These are phyloP conservation scores for Aulostomus chinensis DNA, from an alignment of 2,797 vertebrate species.

Conservation along the genomic window DNA sequence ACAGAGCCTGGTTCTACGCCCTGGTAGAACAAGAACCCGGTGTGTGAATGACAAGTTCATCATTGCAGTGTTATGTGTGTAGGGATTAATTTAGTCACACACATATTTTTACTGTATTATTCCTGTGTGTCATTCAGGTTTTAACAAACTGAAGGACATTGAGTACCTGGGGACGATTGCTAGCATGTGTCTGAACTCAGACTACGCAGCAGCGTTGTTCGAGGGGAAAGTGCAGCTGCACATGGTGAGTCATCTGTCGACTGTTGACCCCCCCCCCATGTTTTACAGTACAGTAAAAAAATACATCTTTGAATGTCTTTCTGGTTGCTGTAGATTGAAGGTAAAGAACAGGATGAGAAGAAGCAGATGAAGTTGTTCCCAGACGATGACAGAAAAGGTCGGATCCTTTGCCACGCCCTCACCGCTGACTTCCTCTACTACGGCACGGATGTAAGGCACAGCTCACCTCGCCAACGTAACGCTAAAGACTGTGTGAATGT, in stretches of 20 bases:
- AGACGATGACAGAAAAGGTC: conserved; percentile 85
- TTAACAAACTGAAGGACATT: conserved; percentile 89
- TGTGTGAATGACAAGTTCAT: conserved; percentile 33
- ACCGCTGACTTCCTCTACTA: conserved; percentile 94
- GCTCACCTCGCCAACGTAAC: too few relatives aligned
- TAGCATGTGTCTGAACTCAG: conserved; percentile 90
- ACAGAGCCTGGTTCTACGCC: conserved; percentile 96
- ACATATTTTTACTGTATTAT: background rate
- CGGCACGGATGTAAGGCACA: conserved; percentile 88
- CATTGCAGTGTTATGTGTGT: background rate
- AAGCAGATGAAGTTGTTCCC: conserved; percentile 94
- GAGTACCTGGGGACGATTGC: conserved; percentile 94
- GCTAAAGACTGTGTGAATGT: too few relatives aligned
- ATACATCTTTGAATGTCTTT: background rate
- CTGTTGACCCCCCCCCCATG: too few relatives aligned
- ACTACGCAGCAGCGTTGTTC: conserved; percentile 94
- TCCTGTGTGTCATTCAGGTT: conserved; percentile 72
- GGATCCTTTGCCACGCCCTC: conserved; percentile 91
- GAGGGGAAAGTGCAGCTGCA: conserved; percentile 97
- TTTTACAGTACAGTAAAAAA: too few relatives aligned
- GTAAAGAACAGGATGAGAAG: conserved; percentile 86
- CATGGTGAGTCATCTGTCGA: conserved; percentile 87
- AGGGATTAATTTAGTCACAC: background rate
- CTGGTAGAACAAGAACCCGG: conserved; percentile 81
- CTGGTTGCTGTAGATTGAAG: conserved; percentile 86